A percentile compares a stretch with the other conserved stretches of the same genome.
These are phyloP conservation scores for Muscicapa striata DNA, from an alignment of 2,797 vertebrate genomes.

Conservation along the genomic window DNA sequence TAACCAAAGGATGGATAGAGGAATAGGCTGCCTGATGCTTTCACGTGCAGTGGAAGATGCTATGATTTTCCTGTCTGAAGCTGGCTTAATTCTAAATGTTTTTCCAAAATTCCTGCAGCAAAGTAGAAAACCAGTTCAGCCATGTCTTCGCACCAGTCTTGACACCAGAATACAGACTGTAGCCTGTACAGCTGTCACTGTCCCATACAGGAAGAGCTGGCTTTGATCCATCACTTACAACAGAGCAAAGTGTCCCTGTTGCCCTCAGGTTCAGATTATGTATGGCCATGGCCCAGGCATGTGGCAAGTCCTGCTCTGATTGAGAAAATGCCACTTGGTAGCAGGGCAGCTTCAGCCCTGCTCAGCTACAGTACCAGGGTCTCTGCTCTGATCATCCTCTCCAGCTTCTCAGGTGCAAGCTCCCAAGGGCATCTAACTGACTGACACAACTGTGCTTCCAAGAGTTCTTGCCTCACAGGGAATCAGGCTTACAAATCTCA, in stretches of 20 bases:
- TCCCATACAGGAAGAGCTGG: rapidly evolving
- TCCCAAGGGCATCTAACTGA: background rate
- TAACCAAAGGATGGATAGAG: background rate
- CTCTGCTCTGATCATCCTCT: background rate
- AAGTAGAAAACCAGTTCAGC: background rate
- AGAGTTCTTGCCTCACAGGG: background rate
- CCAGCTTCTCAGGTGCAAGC: background rate
- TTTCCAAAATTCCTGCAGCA: background rate
- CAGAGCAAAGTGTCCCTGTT: background rate
- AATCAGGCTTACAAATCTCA: background rate
- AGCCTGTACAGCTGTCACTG: background rate
- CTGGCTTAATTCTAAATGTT: background rate
- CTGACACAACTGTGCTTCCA: background rate
- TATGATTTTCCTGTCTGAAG: background rate
- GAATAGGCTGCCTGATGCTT: background rate
- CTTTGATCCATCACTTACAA: background rate
- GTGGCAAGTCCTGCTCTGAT: background rate
- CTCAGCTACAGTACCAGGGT: background rate
- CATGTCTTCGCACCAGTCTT: background rate
- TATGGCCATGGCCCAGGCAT: background rate
- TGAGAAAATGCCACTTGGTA: background rate
- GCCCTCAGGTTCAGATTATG: background rate
- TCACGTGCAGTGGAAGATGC: background rate
- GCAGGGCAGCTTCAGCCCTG: background rate
- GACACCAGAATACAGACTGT: background rate